Evolutionary conservation across 1,140 invertebrate genomes (phyloP), one percentile per base, ranked within the genome.

Genomic region (Agraylea sexmaculata): DNA sequence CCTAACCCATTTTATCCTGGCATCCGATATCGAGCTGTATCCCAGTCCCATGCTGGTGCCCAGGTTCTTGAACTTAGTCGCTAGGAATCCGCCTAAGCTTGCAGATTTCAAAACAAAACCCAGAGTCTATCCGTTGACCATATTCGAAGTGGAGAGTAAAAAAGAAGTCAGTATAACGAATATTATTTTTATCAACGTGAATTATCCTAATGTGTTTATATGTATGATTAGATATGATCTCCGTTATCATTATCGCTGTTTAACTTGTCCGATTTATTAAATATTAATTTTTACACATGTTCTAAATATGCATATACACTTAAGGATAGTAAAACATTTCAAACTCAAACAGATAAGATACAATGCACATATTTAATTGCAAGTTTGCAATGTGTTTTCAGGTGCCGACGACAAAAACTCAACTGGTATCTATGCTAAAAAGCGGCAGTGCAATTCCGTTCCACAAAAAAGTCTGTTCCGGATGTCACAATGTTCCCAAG

Each of bases 21-120:
- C 86, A 4, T 87, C 84, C 10, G 87, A 91, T 57, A 86, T 89
- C 47, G 87, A 91, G 57, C 69, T 91, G 25, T 89, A 89, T 60
- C 86, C 87, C 11, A 87, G 78, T 67, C 80, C 83, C 10, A 74
- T 80, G 50, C 57, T 87, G 40, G 78, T 81, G 13, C 64, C 69
- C 4, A 75, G 77, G 51, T 89, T 89, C 55, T 66, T 88, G 20
- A 80, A 84, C 47, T 84, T 89, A 83, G 77, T 89, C 33, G 74
- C 79, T 2, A 69, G 70, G 46, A 78, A 87, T 50, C 69, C 71
- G 16, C 68, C 70, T 12, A 76, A 78, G 21, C 57, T 87, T 23
- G 57, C 29, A 7, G 58, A 55, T 45, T 56, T 66, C 22, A 74
- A 70, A 32, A 70, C 68, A 13, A 80, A 76, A 43, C 82, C 79